A percentile compares a stretch with the other conserved stretches of the same genome.
These are phyloP conservation scores for Eupithecia abbreviata DNA, from an alignment of 2,888 invertebrate genomes.

Conservation along the genomic window DNA sequence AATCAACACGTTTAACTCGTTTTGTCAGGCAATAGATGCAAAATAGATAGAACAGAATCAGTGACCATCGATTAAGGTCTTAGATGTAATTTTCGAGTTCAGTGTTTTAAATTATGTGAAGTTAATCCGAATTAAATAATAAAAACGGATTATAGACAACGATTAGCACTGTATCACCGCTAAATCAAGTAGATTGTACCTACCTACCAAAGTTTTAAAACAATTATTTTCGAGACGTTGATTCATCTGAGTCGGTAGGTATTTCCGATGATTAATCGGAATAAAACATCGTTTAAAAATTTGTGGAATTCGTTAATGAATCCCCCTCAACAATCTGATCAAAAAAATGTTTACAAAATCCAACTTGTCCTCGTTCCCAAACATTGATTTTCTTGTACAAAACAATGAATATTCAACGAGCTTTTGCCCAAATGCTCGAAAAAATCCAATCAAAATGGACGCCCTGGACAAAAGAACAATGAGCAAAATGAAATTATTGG, in stretches of 20 bases:
- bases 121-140: too few species aligned
- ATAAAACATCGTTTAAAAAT: background rate
- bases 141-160: too few species aligned
- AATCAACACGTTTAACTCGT: too few species aligned
- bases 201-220: background rate
- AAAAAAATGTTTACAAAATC: slow-evolving; percentile 20
- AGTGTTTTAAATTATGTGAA: too few species aligned
- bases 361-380: slow-evolving; percentile 24
- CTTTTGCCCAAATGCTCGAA: slow-evolving; percentile 40
- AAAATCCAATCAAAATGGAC: slow-evolving; percentile 46
- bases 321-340: slow-evolving; percentile 12
- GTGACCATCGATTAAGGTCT: background rate
- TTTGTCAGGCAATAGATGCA: too few species aligned
- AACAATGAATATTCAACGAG: slow-evolving; percentile 38
- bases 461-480: slow-evolving; percentile 38
- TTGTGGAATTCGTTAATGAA: background rate
- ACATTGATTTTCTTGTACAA: slow-evolving; percentile 37
- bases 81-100: too few species aligned
- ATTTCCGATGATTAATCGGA: background rate
- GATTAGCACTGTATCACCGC: background rate
- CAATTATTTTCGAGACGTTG: background rate
- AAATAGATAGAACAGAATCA: background rate
- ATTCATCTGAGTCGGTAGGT: background rate
- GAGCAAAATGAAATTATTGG: slow-evolving; percentile 50
- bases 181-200: background rate